These are phyloP conservation scores for Clamator glandarius DNA, from an alignment of 2,797 vertebrate genomes.

Conservation along the genomic window DNA sequence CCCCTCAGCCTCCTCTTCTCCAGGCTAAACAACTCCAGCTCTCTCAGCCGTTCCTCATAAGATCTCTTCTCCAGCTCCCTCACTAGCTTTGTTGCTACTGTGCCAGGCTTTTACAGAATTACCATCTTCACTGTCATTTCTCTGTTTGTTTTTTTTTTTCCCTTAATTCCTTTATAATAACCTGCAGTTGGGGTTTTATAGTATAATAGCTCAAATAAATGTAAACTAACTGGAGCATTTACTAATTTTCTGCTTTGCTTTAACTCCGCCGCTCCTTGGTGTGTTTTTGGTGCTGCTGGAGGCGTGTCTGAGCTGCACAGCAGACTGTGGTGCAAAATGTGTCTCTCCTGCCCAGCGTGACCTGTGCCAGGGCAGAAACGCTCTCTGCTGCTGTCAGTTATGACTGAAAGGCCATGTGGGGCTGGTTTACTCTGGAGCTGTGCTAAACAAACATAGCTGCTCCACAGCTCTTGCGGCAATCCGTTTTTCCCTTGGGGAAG, in stretches of 20 bases:
- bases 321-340: background rate
- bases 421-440: background rate
- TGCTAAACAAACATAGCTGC: background rate
- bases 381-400: background rate
- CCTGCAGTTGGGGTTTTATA: background rate
- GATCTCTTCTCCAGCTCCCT: too few species aligned
- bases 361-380: background rate
- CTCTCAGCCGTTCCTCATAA: too few species aligned
- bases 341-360: background rate
- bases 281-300: background rate
- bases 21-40: too few species aligned
- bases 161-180: background rate
- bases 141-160: background rate
- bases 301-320: background rate
- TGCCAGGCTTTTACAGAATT: background rate
- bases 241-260: background rate
- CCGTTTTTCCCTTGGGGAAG: background rate
- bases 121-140: background rate
- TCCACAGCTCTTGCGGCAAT: background rate
- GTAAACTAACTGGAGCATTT: background rate
- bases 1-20: too few species aligned
- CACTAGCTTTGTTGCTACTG: too few species aligned
- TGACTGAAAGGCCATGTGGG: fast-evolving
- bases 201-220: background rate
- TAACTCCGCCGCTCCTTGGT: background rate